Percentiles rank a stretch among this genome's conserved stretches.
phyloP scores from a whole-genome alignment of 2,797 vertebrate genomes.

The Astyanax mexicanus region DNA sequence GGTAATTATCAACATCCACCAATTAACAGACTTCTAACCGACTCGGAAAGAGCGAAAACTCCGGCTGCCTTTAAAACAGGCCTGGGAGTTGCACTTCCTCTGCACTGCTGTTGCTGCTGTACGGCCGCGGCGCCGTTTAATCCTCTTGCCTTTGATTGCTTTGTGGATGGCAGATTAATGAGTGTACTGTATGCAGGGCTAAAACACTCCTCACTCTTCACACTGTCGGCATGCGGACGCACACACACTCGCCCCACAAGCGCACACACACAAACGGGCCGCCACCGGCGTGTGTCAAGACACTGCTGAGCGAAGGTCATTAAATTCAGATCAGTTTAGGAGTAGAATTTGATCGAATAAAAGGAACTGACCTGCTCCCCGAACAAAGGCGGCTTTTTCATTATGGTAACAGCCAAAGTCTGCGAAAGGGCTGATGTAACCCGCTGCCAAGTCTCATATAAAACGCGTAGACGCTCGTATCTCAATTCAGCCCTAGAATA shows the following conservation, averaged over 20 bases:
- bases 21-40: slow-evolving; percentile 64
- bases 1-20: slow-evolving; percentile 65
- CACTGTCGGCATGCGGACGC: slow-evolving; percentile 49
- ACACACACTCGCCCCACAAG: no score
- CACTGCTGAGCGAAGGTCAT: slow-evolving; percentile 43
- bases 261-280: slow-evolving; percentile 12
- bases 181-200: slow-evolving; percentile 54
- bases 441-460: slow-evolving; percentile 32
- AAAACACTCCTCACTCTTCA: slow-evolving; percentile 54
- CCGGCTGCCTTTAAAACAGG: slow-evolving; percentile 60
- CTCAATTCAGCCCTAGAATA: slow-evolving; percentile 25
- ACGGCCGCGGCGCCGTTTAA: slow-evolving; percentile 62
- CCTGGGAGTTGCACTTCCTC: slow-evolving; percentile 48
- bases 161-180: slow-evolving; percentile 67
- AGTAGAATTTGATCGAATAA: slow-evolving; percentile 34
- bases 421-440: slow-evolving; percentile 45
- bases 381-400: slow-evolving; percentile 33
- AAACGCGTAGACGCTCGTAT: slow-evolving; percentile 4
- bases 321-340: slow-evolving; percentile 39
- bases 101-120: slow-evolving; percentile 51
- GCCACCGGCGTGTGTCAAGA: slow-evolving; percentile 22
- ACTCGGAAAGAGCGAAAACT: slow-evolving; percentile 61
- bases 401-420: slow-evolving; percentile 28
- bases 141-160: slow-evolving; percentile 64
- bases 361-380: slow-evolving; percentile 28